Conservation (phyloP, 2,113 vertebrate species). For the Cyprinodon tularosa region DNA sequence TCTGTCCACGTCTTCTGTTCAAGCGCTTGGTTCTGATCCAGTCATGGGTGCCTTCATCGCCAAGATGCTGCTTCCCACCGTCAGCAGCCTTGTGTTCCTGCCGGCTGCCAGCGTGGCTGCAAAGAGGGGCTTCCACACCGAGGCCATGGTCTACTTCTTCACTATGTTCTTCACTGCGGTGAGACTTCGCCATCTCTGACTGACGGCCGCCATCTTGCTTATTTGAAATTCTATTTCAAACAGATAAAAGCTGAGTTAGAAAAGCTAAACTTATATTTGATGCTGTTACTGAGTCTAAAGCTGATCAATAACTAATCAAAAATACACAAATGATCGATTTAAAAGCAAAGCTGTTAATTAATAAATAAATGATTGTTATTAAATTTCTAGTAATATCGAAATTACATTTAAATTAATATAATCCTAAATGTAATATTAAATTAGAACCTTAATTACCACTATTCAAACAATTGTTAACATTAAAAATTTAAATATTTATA, state of each 20-base stretch:
- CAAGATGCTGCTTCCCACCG: conserved; percentile 92
- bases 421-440: background rate
- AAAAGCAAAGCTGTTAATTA: background rate
- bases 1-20: too few relatives aligned
- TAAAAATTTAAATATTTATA: too few relatives aligned
- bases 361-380: background rate
- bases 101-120: conserved; percentile 90
- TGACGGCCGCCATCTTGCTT: too few relatives aligned
- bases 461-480: too few relatives aligned
- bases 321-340: too few relatives aligned
- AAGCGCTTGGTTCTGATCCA: background rate
- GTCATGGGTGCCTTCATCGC: conserved; percentile 90
- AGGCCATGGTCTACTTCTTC: conserved; percentile 99
- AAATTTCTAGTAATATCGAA: background rate
- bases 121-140: conserved; percentile 95
- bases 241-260: background rate
- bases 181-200: conserved; percentile 64
- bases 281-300: background rate
- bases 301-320: background rate
- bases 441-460: too few relatives aligned
- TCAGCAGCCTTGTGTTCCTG: conserved; percentile 93
- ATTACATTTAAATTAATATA: background rate
- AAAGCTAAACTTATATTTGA: too few relatives aligned
- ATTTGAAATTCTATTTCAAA: background rate
- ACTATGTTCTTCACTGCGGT: conserved; percentile 96